These are phyloP conservation scores for Otolemur garnettii DNA, from an alignment of 2,113 vertebrate genomes.

Conservation along the genomic window DNA sequence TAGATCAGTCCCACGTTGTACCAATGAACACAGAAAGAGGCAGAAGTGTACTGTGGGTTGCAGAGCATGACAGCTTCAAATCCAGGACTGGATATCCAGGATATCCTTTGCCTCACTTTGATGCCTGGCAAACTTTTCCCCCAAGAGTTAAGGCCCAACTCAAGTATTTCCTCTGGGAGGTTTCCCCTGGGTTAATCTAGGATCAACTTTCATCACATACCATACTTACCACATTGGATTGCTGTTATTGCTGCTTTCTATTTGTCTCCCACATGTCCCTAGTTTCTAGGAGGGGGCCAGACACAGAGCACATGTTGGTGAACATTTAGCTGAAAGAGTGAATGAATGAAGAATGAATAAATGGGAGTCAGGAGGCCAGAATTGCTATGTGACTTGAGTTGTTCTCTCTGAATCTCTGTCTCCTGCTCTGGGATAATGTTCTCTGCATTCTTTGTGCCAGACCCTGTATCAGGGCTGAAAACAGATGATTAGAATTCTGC, in stretches of 20 bases:
- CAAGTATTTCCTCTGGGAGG: not conserved
- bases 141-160: not conserved
- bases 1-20: not conserved
- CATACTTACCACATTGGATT: not conserved
- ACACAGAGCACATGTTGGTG: not conserved
- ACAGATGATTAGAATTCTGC: not conserved
- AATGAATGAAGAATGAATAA: conserved; percentile 13
- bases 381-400: not conserved
- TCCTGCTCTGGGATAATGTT: not conserved
- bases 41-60: not conserved
- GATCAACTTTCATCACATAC: not conserved
- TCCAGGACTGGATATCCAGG: not conserved
- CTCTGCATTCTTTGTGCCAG: conserved; percentile 35
- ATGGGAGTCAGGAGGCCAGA: not conserved
- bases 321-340: not conserved
- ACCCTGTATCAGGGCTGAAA: not conserved
- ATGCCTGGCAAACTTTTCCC: not conserved
- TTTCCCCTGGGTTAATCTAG: not conserved
- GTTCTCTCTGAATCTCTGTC: not conserved
- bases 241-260: not conserved
- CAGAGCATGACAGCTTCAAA: not conserved
- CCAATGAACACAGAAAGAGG: not conserved
- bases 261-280: not conserved
- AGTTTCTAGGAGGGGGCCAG: not conserved
- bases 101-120: not conserved